Percentiles rank a stretch among this genome's conserved stretches.
These are phyloP conservation scores for Spodoptera littoralis DNA, from an alignment of 2,888 invertebrate genomes.

Conservation along the genomic window DNA sequence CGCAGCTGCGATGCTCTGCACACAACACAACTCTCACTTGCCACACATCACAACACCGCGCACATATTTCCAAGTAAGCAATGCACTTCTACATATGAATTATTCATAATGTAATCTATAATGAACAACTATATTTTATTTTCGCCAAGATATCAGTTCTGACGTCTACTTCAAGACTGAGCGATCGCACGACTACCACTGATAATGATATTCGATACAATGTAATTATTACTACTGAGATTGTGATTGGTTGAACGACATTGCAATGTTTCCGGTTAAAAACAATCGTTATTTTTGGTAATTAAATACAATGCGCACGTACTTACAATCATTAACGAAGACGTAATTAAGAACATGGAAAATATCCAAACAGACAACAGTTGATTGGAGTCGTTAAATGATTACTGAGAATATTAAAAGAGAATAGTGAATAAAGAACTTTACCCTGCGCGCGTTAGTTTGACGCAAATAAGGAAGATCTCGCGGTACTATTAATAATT, in stretches of 20 bases:
- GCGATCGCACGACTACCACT: conserved; percentile 48
- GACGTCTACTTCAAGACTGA: conserved; percentile 63
- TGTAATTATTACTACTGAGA: conserved; percentile 43
- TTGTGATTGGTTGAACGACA: conserved; percentile 37
- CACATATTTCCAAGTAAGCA: conserved; percentile 42
- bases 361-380: not conserved
- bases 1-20: conserved; percentile 86
- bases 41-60: conserved; percentile 31
- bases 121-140: conserved; percentile 47
- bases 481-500: conserved; percentile 84
- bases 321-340: conserved; percentile 8
- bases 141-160: conserved; percentile 53
- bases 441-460: conserved; percentile 87
- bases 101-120: conserved; percentile 54
- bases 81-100: conserved; percentile 50
- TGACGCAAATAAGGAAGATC: conserved; percentile 86
- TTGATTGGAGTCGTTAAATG: not conserved
- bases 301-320: conserved; percentile 14
- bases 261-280: conserved; percentile 26
- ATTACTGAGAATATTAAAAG: conserved; percentile 17
- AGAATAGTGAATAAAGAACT: conserved; percentile 46
- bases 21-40: conserved; percentile 54
- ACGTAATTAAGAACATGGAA: conserved; percentile 7
- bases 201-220: conserved; percentile 52
- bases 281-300: conserved; percentile 27